Conservation (phyloP, 37 sponge, comb jelly and placozoan genomes). For the Mnemiopsis leidyi region DNA sequence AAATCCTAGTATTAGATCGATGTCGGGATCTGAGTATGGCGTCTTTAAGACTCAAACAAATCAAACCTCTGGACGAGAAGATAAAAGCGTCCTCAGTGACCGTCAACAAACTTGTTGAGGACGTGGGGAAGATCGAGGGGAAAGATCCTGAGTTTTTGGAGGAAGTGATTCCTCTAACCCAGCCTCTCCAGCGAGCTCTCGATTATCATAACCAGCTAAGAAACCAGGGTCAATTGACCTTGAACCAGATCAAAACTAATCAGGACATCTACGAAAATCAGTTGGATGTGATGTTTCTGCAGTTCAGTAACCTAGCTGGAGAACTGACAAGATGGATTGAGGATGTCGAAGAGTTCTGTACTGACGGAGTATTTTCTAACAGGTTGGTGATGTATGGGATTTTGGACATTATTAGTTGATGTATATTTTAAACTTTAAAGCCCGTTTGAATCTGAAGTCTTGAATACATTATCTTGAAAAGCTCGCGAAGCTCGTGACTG, state of each 20-base stretch:
- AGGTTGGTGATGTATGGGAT: too few relatives aligned
- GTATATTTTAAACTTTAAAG: too few relatives aligned
- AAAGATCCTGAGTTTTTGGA: neutral
- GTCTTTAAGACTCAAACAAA: neutral
- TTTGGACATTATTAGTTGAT: too few relatives aligned
- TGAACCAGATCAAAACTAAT: neutral
- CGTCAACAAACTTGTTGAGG: neutral
- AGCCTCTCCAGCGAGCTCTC: neutral
- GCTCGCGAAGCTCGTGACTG: too few relatives aligned
- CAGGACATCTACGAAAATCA: neutral
- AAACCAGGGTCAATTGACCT: neutral
- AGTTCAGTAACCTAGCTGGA: neutral
- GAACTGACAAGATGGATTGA: neutral
- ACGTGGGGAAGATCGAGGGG: neutral
- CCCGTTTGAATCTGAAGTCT: too few relatives aligned
- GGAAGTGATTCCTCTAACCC: neutral
- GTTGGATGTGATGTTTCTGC: neutral
- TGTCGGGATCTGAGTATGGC: neutral
- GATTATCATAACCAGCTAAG: neutral
- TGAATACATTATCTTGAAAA: too few relatives aligned
- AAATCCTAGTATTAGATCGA: neutral
- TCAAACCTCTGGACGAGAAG: neutral
- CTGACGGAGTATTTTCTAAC: neutral
- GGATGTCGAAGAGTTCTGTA: slow-evolving; percentile 34
- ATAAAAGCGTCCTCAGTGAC: neutral